Base-by-base conservation (phyloP, 2,797 vertebrate species). In the Liparis tanakae region DNA sequence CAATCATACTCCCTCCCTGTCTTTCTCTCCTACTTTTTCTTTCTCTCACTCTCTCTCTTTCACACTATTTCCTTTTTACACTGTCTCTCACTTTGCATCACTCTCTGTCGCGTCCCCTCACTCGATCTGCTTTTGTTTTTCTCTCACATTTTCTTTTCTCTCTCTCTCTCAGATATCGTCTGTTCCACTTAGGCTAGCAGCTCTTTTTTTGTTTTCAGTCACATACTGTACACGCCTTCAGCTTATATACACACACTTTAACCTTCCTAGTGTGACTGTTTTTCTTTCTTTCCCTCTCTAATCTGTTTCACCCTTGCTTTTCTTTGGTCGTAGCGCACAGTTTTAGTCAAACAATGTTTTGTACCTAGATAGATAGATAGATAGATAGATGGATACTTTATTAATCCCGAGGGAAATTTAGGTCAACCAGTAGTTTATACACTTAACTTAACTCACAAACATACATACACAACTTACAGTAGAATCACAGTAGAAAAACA, bases 1-100 rank as follows among this genome's bases (percentile, higher is more conserved):
- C 92, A 94, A 94, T 94, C 93, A 94, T 92, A 89, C 92, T 89
- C 92, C 85, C 91, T 89, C 88, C 81, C 85, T 87, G 84, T 88
- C 88, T 85, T 82, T 88, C 85, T 88, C 85, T 68, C 67, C 51
- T 74, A 61, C 80, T 67, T 72, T 78, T 60, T 25, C 69, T 72
- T 67, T 57, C 65, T 70, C 76, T 72, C 66, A 54, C 76, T 74
- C 90, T 80, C 90, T 80, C 78, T 88, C 84, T 84, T 86, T 90
- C 88, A 68, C 89, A 78, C 88, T 64, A 50, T 87, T 88, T 89
- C 79, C 81, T 91, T 92, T 89, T 91, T 74, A 80, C 85, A 71
- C 87, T 65, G 85, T 90, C 90, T 93, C 85, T 90, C 89, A 88
- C 89, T 86, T 88, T 87, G 69, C 73, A 76, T 79, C 69, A 39